Percentiles rank a stretch among this genome's conserved stretches.
Evolutionary conservation across 1,140 invertebrate genomes (phyloP).

Genomic region (Mactra quadrangularis): DNA sequence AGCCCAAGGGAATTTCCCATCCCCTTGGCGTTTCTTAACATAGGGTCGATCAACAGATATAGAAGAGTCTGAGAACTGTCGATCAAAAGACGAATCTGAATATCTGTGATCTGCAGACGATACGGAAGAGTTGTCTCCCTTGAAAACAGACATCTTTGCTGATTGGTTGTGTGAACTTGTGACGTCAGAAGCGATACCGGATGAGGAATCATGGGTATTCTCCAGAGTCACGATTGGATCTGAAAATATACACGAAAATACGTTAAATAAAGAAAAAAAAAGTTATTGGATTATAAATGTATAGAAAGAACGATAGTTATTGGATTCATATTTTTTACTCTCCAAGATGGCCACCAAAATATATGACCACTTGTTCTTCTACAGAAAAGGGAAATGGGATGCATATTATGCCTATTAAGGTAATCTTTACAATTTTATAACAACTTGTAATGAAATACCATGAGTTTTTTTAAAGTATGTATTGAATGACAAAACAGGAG

Average conservation of each 20-base stretch:
- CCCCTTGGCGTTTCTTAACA: conserved; percentile 55
- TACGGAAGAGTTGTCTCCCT: conserved; percentile 67
- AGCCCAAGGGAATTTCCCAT: conserved; percentile 64
- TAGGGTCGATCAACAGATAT: conserved; percentile 49
- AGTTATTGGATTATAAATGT: too few species aligned
- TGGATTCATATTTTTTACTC: too few species aligned
- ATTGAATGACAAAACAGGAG: too few species aligned
- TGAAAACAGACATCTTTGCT: conserved; percentile 75
- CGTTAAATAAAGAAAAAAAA: too few species aligned
- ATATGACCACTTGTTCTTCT: too few species aligned
- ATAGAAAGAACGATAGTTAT: too few species aligned
- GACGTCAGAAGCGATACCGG: conserved; percentile 81
- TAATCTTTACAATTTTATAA: too few species aligned
- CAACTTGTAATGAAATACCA: too few species aligned
- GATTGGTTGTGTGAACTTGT: conserved; percentile 72
- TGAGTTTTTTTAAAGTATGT: too few species aligned
- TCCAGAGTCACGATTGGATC: conserved; percentile 75
- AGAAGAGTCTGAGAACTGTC: conserved; percentile 58
- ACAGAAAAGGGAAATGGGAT: too few species aligned
- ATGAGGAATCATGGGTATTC: conserved; percentile 81
- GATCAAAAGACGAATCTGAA: conserved; percentile 60
- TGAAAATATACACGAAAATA: conserved; percentile 64
- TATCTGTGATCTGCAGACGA: conserved; percentile 55
- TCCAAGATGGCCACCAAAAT: too few species aligned
- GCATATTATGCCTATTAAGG: too few species aligned